Base-by-base conservation (phyloP, 2,888 invertebrate genomes). In the Nymphalis urticae region DNA sequence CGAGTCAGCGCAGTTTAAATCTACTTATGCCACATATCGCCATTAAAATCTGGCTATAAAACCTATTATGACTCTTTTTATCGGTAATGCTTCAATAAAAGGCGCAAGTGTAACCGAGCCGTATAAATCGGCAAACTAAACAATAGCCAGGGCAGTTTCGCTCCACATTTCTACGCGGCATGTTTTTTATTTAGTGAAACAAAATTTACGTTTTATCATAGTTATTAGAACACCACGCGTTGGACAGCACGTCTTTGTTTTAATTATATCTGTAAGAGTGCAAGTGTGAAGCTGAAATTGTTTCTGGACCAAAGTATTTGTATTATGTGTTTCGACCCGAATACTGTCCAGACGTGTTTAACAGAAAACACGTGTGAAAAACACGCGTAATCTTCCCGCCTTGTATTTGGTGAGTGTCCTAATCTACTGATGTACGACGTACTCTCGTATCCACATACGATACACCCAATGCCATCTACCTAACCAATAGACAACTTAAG, bases 101-200 rank as follows among this genome's bases (percentile, higher is more conserved):
- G 88, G 85, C 90, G 80, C 86, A 87, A 90, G 85, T 92, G 92
- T 92, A 92, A 92, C 92, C 90, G 88, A 92, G 86, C 88, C 90
- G 91, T 93, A 93, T 93, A 93, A 92, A 92, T 92, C 92, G 93
- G 90, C 88, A 87, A 92, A 90, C 91, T 88, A 92, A 93, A 93
- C 92, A 93, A 90, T 91, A 84, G 85, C 81, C 80, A 77, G 81
- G 86, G 87, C 92, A 92, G 92, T 92, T 89, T 88, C 86, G 86
- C 84, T 90, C 86, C 80, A 91, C 87, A 90, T 91, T 92, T 90
- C 89, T 85, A 84, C 82, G 89, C 85, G 87, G 85, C 81, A 83
- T 84, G 88, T 88, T 90, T 90, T 89, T 88, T 85, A 82, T 83
- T 81, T 84, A 76, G 88, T 86, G 82, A 84, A 85, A 89, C 84